Evolutionary conservation across 1,140 invertebrate species (phyloP), one percentile per base, ranked within the genome.

Genomic region (Hypsibius dujardini): DNA sequence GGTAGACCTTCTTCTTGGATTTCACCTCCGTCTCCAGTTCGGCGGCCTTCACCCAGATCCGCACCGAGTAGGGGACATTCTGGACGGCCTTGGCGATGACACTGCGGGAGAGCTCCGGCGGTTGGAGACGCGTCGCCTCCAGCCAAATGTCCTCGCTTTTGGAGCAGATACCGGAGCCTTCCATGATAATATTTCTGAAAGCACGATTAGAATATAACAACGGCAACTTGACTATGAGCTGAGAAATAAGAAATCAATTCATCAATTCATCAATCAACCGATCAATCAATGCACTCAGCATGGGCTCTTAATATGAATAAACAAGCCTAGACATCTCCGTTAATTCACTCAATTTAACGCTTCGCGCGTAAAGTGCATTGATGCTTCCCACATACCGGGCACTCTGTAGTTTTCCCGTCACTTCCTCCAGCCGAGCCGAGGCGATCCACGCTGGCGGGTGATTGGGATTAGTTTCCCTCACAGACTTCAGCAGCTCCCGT

Each of bases 391-490:
- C n/a, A n/a, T 56, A 56, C 50, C 92, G 81, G 0, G 95, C 95
- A 45, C 91, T 89, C 82, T 98, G 95, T 1, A 98, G 84, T 81
- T 98, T 98, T n/a, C 95, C 95, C 14, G 93, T 97, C 0, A 98
- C 93, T 85, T 98, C 95, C 80, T 99, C 96, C n/a, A 99, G 82
- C 74, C 93, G 84, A n/a, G 95, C 95, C 71, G 94, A 97, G 7
- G 95, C 95, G 76, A 99, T 95, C 96, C 96, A 99, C 2, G 94
- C 96, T 28, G 95, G 94, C 40, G 95, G 92, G 84, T 98, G 95
- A 79, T 95, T 95, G 0, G 95, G 95, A 84, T 98, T 98, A 0
- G 95, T 98, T 81, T 99, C 95, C 69, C 95, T 82, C 0, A 99
- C 93, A 62, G 93, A 97, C 78, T 98, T 98, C 1, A 99, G 79